These are phyloP conservation scores for Ianthella basta DNA, from an alignment of 37 sponge, comb jelly and placozoan species.

Conservation along the genomic window DNA sequence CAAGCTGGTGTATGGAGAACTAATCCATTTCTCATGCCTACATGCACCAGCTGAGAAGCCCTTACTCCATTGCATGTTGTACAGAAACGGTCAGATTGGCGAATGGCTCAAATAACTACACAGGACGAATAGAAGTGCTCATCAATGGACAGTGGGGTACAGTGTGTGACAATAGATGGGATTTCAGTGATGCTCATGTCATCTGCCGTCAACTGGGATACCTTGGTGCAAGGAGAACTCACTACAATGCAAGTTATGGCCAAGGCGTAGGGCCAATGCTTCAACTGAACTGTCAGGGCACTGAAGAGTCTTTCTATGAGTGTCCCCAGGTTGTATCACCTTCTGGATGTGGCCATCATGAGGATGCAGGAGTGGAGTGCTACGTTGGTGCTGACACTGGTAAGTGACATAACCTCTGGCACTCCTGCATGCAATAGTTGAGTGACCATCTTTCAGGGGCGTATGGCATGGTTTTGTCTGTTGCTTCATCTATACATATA, in stretches of 20 bases:
- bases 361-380: conserved; percentile 3
- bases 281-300: background rate
- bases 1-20: too few species aligned
- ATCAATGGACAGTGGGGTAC: conserved; percentile 7
- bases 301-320: background rate
- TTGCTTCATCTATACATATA: too few species aligned
- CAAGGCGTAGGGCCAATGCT: background rate
- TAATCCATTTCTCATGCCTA: too few species aligned
- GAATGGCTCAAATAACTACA: too few species aligned
- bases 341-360: background rate
- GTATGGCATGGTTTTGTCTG: too few species aligned
- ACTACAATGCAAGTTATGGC: background rate
- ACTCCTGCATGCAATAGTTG: too few species aligned
- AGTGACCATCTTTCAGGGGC: too few species aligned
- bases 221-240: background rate
- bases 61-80: too few species aligned
- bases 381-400: background rate
- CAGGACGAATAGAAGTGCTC: background rate
- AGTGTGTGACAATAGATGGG: background rate
- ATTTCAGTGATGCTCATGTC: background rate
- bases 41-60: too few species aligned
- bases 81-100: too few species aligned
- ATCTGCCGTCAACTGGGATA: background rate
- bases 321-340: background rate
- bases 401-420: too few species aligned